Evolutionary conservation across 2,888 invertebrate genomes (phyloP).

Genomic region (Ommatoiulus sabulosus): DNA sequence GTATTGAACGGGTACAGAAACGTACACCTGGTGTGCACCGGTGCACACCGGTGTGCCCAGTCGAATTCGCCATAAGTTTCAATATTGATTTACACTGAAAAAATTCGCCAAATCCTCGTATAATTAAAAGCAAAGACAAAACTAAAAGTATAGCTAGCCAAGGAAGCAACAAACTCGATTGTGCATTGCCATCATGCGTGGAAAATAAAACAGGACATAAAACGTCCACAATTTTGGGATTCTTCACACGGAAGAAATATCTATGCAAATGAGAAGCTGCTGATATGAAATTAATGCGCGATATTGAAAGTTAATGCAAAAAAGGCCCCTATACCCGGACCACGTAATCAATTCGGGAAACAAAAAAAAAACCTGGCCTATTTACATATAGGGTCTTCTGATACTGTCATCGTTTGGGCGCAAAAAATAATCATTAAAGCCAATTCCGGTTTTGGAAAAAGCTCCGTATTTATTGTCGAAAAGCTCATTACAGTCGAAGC

Average conservation of each 20-base stretch:
- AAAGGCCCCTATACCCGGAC: neutral
- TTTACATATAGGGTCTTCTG: neutral
- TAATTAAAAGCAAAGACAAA: neutral
- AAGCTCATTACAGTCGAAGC: too few species aligned
- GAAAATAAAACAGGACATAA: neutral
- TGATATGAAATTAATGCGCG: neutral
- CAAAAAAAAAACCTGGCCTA: neutral
- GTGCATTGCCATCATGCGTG: neutral
- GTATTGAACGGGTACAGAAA: too few species aligned
- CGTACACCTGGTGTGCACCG: too few species aligned
- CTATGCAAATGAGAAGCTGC: neutral
- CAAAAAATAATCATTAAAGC: neutral
- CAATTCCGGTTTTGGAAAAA: too few species aligned
- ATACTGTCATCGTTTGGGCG: neutral
- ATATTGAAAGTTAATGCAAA: neutral
- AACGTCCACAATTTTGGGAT: neutral
- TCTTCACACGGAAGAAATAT: neutral
- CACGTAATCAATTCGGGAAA: neutral
- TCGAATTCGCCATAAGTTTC: too few species aligned
- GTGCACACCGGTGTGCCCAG: too few species aligned
- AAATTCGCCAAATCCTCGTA: too few species aligned
- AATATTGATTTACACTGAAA: too few species aligned
- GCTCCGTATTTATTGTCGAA: too few species aligned
- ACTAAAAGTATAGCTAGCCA: neutral
- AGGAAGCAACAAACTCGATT: neutral